Percentiles rank a stretch among this genome's conserved stretches.
phyloP scores from a whole-genome alignment of 2,113 vertebrate species.

The Eulemur rufifrons region DNA sequence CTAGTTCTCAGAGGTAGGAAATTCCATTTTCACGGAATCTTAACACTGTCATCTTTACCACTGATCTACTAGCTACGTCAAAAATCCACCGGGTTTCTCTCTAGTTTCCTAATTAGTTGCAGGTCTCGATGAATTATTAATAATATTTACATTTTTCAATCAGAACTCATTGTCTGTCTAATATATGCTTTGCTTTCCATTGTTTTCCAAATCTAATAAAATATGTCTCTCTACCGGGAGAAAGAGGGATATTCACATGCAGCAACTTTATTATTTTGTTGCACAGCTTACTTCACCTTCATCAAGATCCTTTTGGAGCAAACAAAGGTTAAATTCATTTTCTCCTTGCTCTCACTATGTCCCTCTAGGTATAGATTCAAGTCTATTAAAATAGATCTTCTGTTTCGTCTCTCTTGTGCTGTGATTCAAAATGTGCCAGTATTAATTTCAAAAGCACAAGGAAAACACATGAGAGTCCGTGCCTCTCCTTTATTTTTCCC shows the following conservation, averaged over 20 bases:
- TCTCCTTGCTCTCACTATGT: not conserved
- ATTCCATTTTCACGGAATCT: not conserved
- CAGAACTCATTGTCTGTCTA: not conserved
- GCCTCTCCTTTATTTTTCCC: not conserved
- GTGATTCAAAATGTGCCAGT: constrained; percentile 20
- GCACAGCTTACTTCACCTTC: not conserved
- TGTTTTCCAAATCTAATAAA: not conserved
- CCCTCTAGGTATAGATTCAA: not conserved
- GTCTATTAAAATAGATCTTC: not conserved
- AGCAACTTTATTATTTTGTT: not conserved
- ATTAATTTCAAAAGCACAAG: constrained; percentile 34
- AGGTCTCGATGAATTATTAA: not conserved
- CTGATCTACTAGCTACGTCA: not conserved
- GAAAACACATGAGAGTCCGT: not conserved
- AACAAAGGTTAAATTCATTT: constrained; percentile 37
- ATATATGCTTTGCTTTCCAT: not conserved
- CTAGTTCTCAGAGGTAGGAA: not conserved
- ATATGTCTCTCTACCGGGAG: not conserved
- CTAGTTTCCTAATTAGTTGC: not conserved
- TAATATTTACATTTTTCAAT: not conserved
- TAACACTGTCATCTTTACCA: not conserved
- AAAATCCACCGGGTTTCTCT: not conserved
- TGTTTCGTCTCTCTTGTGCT: not conserved
- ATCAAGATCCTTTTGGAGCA: not conserved
- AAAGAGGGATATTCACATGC: not conserved